Evolutionary conservation across 2,888 invertebrate species (phyloP), one percentile per base, ranked within the genome.

Genomic region (Drosophila vallismaia): DNA sequence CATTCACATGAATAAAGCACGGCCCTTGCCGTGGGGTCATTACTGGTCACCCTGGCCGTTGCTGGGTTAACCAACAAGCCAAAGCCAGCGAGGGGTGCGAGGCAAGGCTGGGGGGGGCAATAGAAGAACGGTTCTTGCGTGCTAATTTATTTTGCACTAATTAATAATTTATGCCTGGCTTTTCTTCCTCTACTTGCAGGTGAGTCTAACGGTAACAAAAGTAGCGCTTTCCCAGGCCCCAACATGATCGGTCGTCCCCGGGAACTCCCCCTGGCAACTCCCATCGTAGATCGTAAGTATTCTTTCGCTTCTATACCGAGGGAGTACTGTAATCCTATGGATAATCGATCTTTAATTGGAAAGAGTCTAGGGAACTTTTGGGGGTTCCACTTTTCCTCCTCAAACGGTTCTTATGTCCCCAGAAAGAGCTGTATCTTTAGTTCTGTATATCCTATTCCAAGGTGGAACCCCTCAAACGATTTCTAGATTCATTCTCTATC

Each of bases 71-170:
- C 26, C 19, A 19, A 19, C 19, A 19, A 19, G 26, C 10, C 38
- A 40, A 12, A 12, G 8, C 19, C 26, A 6, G 10, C 6, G 31
- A 24, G 3, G 19, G 31, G 9, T 45, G 46, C 4, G 3, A 4
- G 26, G 29, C 7, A n/a, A n/a, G 33, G 8, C n/a, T 36, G 46
- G 14, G 31, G 36, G 12, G 46, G 8, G 14, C 33, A 33, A 19
- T 19, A 19, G 62, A 69, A 59, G 51, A 64, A 64, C 71, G 69
- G 71, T 70, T 64, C 56, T 71, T 70, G 71, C 83, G 81, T 80
- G 83, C 79, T 76, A 80, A 83, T 80, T 81, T 83, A 80, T 84
- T 83, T 80, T 44, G 74, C 77, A 79, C 77, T 80, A 85, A 84
- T 81, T 83, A 84, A 81, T 83, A 83, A 84, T 83, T 82, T 82